Evolutionary conservation across 2,797 vertebrate species (phyloP), one percentile per base, ranked within the genome.

Genomic region (Eupleurogrammus muticus): DNA sequence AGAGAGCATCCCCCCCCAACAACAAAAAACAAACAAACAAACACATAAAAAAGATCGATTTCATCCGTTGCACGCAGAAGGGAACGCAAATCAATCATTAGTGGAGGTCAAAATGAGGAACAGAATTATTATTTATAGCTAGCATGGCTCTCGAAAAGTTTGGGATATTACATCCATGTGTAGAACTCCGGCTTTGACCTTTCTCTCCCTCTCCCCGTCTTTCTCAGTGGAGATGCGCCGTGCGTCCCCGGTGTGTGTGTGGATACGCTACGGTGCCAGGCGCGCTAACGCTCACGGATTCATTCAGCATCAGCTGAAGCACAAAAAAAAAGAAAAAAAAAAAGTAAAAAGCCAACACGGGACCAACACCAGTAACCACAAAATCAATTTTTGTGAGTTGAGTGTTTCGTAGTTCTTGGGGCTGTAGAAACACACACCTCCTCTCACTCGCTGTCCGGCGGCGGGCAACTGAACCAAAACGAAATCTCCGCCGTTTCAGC

Each of bases 401-500:
- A 64, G 50, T 46, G 34, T 76, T 71, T 76, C 63, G 47, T 46
- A 77, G 67, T 61, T 82, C 54, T 70, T 36, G 47, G 54, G 35
- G 63, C 56, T 77, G 76, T 83, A 61, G 80, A 48, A 48, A 80
- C 79, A 48, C 77, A 64, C 80, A 61, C 73, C 59, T 71, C 76
- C 83, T 69, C 79, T 75, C 71, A 14, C 64, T 80, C 36, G n/a
- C 77, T 64, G 70, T 60, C n/a, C 44, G 44, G 52, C 49, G 12
- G 73, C 66, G 24, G 58, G 47, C 75, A 70, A 72, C 78, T 77
- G 73, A 83, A 81, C 77, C 77, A 84, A n/a, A 84, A 82, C 67
- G 78, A 53, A 80, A 87, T 80, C 84, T 89, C 77, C 89, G 86
- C 86, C 90, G 84, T 82, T 89, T 87, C 80, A 89, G 82, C 86